Evolutionary conservation across 2,113 vertebrate species (phyloP).

Genomic region (Hemicordylus capensis): DNA sequence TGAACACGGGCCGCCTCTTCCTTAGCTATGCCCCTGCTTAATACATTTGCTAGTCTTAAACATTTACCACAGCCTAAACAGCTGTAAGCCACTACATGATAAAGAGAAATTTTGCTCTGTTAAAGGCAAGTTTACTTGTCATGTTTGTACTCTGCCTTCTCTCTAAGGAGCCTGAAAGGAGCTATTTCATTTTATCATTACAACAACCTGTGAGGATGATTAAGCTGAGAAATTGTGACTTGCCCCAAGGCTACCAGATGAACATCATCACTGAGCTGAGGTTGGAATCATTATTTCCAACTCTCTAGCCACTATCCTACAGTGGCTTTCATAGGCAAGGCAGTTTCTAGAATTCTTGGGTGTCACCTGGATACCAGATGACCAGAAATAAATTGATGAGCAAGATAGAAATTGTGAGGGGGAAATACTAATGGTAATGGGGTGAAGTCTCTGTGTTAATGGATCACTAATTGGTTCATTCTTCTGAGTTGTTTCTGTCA

Average conservation of each 20-base stretch:
- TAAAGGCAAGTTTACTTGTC: not conserved
- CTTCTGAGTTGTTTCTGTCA: not conserved
- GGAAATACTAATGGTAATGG: not conserved
- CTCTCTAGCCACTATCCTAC: not conserved
- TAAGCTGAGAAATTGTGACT: not conserved
- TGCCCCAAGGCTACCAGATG: not conserved
- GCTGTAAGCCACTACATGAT: not conserved
- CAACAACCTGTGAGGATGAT: not conserved
- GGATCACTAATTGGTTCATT: not conserved
- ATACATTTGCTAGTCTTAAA: conserved; percentile 16
- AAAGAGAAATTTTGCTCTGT: not conserved
- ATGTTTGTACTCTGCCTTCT: not conserved
- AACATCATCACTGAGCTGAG: not conserved
- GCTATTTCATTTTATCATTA: not conserved
- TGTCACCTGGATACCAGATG: not conserved
- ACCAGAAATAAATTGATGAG: not conserved
- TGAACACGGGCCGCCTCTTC: too few relatives aligned
- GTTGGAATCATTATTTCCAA: not conserved
- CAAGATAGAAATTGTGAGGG: not conserved
- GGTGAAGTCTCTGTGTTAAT: not conserved
- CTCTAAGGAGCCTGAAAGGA: not conserved
- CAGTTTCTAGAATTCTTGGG: not conserved
- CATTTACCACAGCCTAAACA: not conserved
- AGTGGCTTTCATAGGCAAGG: not conserved
- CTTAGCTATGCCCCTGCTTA: too few relatives aligned